Percentiles rank a stretch among this genome's conserved stretches.
phyloP scores from a whole-genome alignment of 2,113 vertebrate species.

The Thermophis baileyi region DNA sequence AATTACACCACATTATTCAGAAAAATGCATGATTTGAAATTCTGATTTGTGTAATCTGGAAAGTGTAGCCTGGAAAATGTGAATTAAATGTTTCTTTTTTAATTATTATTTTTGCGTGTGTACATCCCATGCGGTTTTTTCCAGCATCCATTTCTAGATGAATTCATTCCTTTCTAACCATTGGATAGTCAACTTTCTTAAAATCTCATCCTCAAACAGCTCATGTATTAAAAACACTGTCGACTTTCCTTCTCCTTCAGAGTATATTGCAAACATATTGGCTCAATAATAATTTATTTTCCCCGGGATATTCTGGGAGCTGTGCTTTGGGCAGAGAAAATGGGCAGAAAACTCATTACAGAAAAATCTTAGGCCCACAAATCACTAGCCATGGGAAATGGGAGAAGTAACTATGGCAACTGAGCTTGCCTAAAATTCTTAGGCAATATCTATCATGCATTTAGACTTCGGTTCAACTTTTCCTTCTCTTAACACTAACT shows the following conservation, averaged over 20 bases:
- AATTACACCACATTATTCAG: not conserved
- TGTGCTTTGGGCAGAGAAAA: not conserved
- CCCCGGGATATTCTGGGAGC: not conserved
- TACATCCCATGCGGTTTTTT: not conserved
- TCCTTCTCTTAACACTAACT: not conserved
- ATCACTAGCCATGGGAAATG: not conserved
- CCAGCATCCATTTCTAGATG: not conserved
- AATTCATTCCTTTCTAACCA: not conserved
- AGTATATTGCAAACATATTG: not conserved
- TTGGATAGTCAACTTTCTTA: not conserved
- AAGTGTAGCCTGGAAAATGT: not conserved
- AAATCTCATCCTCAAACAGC: not conserved
- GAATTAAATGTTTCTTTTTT: not conserved
- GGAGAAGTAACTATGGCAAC: not conserved
- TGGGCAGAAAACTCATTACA: not conserved
- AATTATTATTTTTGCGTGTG: not conserved
- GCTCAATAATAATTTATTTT: not conserved
- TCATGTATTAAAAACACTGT: not conserved
- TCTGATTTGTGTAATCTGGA: not conserved
- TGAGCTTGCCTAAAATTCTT: not conserved
- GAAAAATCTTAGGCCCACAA: not conserved
- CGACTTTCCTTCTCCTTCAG: not conserved
- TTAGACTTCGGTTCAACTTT: not conserved
- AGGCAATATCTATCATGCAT: not conserved
- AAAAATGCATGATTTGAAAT: not conserved